Base-by-base conservation (phyloP, 2,113 vertebrate genomes). In the Dromiciops gliroides region DNA sequence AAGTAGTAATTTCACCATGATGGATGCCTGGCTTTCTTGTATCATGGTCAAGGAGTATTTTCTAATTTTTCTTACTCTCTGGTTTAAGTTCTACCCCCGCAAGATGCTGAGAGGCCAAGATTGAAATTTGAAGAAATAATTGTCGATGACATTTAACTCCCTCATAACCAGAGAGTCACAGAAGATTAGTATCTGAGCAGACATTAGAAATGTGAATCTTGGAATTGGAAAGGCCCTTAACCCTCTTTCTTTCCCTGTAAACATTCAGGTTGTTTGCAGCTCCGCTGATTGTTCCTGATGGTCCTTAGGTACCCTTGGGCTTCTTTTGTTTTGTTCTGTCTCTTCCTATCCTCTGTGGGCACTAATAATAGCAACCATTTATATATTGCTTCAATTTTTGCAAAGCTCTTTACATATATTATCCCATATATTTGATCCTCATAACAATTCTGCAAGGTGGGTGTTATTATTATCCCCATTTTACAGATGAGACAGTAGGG, bases 91-190 rank as follows among this genome's bases (percentile, higher is more conserved):
- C 25, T 52, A 8, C 92, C 52, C 94, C 31, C 91, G 91, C 50
- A 48, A 92, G 93, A 95, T 89, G 48, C 91, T 37, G 44, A 93
- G 94, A 93, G 93, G 92, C 47, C 0, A 95, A 49, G 50, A 94
- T 50, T 95, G 50, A 83, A 94, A 92, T 94, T 67, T 16, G 23
- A 96, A 94, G 37, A 97, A 96, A 56, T 28, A 51, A 49, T 53
- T 88, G 51, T 53, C 53, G 89, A 91, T 89, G 94, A 89, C n/a
- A 24, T 48, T 93, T 49, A 2, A 0, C 16, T 12, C 28, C 50
- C 26, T 44, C 48, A 94, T 49, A 90, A 7, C 51, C 31, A 51
- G 49, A 49, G 3, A 44, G 3, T 95, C 48, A 48, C 0, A 50
- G 67, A 75, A 75, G 67, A 22, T 75, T 75, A 75, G 37, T 75